Evolutionary conservation across 2,888 invertebrate genomes (phyloP).

Genomic region (Drosophila pegasa): DNA sequence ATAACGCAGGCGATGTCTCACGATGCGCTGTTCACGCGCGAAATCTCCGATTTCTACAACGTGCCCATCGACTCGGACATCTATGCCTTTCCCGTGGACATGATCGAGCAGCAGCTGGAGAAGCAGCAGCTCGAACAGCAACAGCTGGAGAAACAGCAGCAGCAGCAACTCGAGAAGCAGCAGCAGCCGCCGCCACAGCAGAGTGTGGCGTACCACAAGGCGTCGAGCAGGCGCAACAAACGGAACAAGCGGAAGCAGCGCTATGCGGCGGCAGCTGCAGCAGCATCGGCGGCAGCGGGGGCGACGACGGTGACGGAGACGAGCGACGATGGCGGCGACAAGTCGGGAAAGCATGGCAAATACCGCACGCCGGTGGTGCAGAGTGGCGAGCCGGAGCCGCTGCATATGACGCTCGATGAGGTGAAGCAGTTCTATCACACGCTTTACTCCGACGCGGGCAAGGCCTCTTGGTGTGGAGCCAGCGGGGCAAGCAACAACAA

Average conservation of each 20-base stretch:
- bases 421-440: conserved; percentile 93
- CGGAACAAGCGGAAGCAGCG: conserved; percentile 82
- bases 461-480: conserved; percentile 36
- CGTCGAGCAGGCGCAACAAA: conserved; percentile 73
- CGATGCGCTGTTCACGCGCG: conserved; percentile 91
- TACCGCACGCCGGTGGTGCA: conserved; percentile 64
- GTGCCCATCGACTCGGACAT: conserved; percentile 95
- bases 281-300: conserved; percentile 38
- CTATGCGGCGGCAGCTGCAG: conserved; percentile 53
- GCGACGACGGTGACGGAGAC: conserved; percentile 50
- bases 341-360: conserved; percentile 69
- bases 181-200: conserved; percentile 1
- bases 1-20: conserved; percentile 96
- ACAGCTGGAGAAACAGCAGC: conserved; percentile 29
- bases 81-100: conserved; percentile 94
- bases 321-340: conserved; percentile 74
- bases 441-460: conserved; percentile 87
- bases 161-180: neutral
- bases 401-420: conserved; percentile 94
- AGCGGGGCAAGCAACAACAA: neutral
- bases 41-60: conserved; percentile 94
- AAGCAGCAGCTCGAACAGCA: conserved; percentile 29
- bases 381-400: conserved; percentile 86
- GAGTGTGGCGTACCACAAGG: conserved; percentile 25
- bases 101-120: conserved; percentile 85